Evolutionary conservation across 2,888 invertebrate species (phyloP).

Genomic region (Hyalella azteca): DNA sequence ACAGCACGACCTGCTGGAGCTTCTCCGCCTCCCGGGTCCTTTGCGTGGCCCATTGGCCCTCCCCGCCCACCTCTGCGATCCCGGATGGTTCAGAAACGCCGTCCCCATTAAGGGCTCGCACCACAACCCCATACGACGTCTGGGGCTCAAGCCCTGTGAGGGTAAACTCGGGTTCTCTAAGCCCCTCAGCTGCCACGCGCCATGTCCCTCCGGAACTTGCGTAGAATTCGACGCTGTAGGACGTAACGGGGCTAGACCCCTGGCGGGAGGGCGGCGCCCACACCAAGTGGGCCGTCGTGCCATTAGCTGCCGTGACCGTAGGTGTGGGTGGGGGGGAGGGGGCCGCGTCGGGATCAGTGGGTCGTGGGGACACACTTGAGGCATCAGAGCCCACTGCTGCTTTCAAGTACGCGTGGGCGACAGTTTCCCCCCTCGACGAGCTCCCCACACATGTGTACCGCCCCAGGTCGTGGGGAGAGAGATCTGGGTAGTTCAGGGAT

Average conservation of each 20-base stretch:
- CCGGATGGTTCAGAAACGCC: slow-evolving; percentile 54
- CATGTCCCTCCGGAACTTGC: slow-evolving; percentile 45
- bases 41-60: background rate
- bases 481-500: too few species aligned
- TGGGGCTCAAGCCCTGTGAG: slow-evolving; percentile 45
- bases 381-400: slow-evolving; percentile 26
- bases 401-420: slow-evolving; percentile 38
- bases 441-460: slow-evolving; percentile 49
- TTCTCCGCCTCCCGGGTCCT: slow-evolving; percentile 1
- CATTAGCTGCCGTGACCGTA: slow-evolving; percentile 41
- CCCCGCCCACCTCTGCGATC: slow-evolving; percentile 47
- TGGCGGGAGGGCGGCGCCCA: slow-evolving; percentile 45
- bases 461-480: slow-evolving; percentile 43
- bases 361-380: slow-evolving; percentile 14
- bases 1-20: slow-evolving; percentile 43
- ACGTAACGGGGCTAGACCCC: background rate
- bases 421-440: slow-evolving; percentile 47
- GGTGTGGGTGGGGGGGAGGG: slow-evolving; percentile 44
- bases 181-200: slow-evolving; percentile 41
- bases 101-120: slow-evolving; percentile 51
- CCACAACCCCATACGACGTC: slow-evolving; percentile 51
- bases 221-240: slow-evolving; percentile 50
- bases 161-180: slow-evolving; percentile 39
- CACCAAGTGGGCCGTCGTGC: slow-evolving; percentile 44
- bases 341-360: slow-evolving; percentile 41